Base-by-base conservation (phyloP, 2,888 invertebrate genomes). In the Charanyca ferruginea region DNA sequence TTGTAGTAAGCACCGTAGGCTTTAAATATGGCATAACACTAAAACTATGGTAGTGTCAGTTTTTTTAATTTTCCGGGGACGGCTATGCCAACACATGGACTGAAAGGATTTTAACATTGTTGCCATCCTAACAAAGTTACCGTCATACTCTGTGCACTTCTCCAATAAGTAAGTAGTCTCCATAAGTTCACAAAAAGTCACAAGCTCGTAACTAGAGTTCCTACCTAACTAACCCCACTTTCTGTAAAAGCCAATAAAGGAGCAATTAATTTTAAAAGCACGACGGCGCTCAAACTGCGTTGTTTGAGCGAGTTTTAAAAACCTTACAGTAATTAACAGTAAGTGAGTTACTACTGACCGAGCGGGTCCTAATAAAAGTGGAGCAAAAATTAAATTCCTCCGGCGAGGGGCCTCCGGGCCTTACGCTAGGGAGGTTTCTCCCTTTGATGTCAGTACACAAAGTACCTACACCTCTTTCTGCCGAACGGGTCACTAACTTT, bases 321-420 rank as follows among this genome's bases (percentile, higher is more conserved):
- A 91, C 85, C 83, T 84, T 75, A 72, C 51, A 28, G 73, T 73
- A 83, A 84, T 87, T 86, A 74, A 73, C 58, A 53, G 63, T 83
- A 83, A 81, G 66, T 77, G 72, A 78, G 72, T 76, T 81, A 81
- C 69, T 73, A 64, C 68, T 82, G 81, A 66, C 80, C 81, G 77
- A 73, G 79, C 72, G 64, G 70, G 77, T 78, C 78, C 69, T 82
- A 85, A 88, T 88, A 87, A 91, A 90, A 90, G 84, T 88, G 83
- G 84, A 79, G 81, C 90, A 93, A 93, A 93, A 94, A 93, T 94
- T 93, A 90, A 90, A 93, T 93, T 94, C 81, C 85, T 85, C 81
- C 48, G 62, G 59, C 66, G 73, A 60, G 49, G 58, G 41, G 54
- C 41, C 47, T 44, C 22, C 25, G 35, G 44, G 62, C 48, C 67